phyloP scores from a whole-genome alignment of 2,113 vertebrate species.

The Prunella fulvescens region DNA sequence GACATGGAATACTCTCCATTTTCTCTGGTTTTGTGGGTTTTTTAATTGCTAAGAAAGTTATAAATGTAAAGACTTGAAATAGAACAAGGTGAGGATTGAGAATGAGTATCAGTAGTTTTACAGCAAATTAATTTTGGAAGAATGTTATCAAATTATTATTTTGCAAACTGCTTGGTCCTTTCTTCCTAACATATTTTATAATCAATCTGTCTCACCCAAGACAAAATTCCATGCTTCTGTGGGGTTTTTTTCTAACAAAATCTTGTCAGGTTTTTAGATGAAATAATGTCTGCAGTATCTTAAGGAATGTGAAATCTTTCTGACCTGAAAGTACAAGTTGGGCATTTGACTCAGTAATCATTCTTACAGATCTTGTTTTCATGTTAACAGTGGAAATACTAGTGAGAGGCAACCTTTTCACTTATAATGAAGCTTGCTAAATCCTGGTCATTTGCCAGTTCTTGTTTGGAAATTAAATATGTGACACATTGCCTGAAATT shows the following conservation, averaged over 20 bases:
- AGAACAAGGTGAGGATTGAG: not conserved
- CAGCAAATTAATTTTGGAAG: not conserved
- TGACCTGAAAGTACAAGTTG: not conserved
- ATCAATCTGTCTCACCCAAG: not conserved
- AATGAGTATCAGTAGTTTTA: not conserved
- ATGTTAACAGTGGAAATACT: not conserved
- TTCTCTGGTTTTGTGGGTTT: not conserved
- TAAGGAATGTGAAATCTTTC: not conserved
- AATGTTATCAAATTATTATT: not conserved
- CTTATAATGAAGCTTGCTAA: not conserved
- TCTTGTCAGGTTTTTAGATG: not conserved
- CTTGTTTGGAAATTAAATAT: not conserved
- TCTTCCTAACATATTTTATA: not conserved
- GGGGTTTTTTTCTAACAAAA: not conserved
- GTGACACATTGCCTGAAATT: not conserved
- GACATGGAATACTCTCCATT: not conserved
- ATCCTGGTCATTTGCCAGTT: not conserved
- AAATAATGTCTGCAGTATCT: not conserved
- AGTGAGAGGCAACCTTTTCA: constrained; percentile 8
- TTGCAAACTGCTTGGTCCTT: not conserved
- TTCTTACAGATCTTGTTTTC: constrained; percentile 24
- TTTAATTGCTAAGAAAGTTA: not conserved
- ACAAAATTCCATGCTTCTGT: not conserved
- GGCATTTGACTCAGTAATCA: constrained; percentile 5
- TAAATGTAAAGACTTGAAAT: not conserved